Conservation (phyloP, 2,797 vertebrate species). For the Strix occidentalis region DNA sequence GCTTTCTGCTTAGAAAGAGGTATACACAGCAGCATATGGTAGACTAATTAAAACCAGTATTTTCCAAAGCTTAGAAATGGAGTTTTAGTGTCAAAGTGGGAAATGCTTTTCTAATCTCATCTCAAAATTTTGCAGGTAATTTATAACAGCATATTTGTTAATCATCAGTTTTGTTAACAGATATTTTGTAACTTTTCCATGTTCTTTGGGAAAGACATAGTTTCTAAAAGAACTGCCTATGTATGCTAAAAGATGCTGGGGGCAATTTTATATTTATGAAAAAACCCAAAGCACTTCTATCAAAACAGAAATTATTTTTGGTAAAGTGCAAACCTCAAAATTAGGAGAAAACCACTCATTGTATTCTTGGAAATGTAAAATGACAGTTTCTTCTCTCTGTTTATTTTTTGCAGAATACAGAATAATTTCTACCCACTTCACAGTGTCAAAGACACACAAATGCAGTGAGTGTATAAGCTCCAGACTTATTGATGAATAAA, state of each 20-base stretch:
- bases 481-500: not conserved
- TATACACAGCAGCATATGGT: not conserved
- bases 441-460: not conserved
- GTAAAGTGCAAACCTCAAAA: not conserved
- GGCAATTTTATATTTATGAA: not conserved
- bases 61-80: slow-evolving; percentile 14
- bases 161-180: not conserved
- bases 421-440: not conserved
- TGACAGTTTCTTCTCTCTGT: not conserved
- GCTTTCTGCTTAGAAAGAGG: slow-evolving; percentile 1
- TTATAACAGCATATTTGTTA: not conserved
- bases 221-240: not conserved
- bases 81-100: not conserved
- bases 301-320: not conserved
- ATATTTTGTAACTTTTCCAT: not conserved
- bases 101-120: not conserved
- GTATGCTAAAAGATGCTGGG: not conserved
- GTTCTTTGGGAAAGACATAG: not conserved
- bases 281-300: not conserved
- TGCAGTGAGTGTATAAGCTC: not conserved
- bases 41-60: slow-evolving; percentile 5
- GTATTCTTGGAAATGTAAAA: not conserved
- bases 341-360: not conserved
- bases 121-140: not conserved
- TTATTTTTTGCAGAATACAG: not conserved